Evolutionary conservation across 1,140 invertebrate species (phyloP).

Genomic region (Calephelis virginiensis): DNA sequence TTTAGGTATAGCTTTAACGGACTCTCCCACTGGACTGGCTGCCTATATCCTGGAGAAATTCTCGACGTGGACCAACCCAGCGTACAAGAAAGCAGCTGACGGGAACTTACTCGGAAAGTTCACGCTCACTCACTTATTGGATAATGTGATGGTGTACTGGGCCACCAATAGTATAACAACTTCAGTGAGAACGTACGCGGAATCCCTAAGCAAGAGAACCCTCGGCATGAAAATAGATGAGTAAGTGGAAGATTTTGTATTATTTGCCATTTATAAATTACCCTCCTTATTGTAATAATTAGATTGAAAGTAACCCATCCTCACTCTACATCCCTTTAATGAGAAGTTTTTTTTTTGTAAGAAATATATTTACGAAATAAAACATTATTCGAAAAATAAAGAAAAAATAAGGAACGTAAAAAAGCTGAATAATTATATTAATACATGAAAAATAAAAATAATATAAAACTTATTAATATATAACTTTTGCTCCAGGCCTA

Average conservation of each 20-base stretch:
- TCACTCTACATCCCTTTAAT: no score
- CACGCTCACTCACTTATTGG: constrained; percentile 86
- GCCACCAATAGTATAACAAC: constrained; percentile 87
- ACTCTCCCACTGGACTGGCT: constrained; percentile 87
- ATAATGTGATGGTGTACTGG: constrained; percentile 95
- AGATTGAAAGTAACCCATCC: no score
- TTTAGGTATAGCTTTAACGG: constrained; percentile 79
- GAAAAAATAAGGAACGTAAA: no score
- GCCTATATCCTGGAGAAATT: constrained; percentile 94
- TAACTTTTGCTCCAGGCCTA: no score
- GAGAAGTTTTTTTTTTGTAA: no score
- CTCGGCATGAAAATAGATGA: constrained; percentile 37
- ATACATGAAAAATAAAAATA: no score
- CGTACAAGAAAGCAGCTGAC: constrained; percentile 80
- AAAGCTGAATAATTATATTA: no score
- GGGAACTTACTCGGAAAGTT: constrained; percentile 83
- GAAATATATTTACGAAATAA: no score
- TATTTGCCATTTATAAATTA: no score
- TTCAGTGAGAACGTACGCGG: constrained; percentile 86
- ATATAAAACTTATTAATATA: no score
- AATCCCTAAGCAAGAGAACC: constrained; percentile 49
- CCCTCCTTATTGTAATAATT: no score
- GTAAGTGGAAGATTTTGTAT: constrained; percentile 36
- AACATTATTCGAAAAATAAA: no score
- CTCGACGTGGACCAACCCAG: constrained; percentile 86